Evolutionary conservation across 2,888 invertebrate species (phyloP).

Genomic region (Mesoligia furuncula): DNA sequence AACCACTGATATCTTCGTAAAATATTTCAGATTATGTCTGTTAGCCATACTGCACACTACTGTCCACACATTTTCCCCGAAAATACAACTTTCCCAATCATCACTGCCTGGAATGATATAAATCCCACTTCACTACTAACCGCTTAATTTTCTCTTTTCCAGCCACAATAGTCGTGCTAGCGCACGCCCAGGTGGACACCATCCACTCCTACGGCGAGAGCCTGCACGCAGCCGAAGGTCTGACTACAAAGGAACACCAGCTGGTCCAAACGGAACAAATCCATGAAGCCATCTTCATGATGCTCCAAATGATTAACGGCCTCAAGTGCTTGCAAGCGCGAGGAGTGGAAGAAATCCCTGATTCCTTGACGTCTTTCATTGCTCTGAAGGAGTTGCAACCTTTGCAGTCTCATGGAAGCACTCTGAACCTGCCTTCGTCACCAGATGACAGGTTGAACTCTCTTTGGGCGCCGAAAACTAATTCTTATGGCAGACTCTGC

Average conservation of each 20-base stretch:
- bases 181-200: conserved; percentile 94
- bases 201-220: conserved; percentile 92
- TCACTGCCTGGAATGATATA: too few species aligned
- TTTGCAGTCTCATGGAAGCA: conserved; percentile 73
- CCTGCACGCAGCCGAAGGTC: conserved; percentile 90
- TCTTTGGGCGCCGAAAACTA: conserved; percentile 87
- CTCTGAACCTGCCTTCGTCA: conserved; percentile 73
- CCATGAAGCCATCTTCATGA: conserved; percentile 94
- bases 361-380: conserved; percentile 93
- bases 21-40: not conserved
- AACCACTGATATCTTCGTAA: too few species aligned
- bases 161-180: conserved; percentile 95
- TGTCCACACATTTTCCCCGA: not conserved
- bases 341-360: conserved; percentile 94
- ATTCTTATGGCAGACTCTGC: conserved; percentile 92
- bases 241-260: conserved; percentile 83
- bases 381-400: conserved; percentile 91
- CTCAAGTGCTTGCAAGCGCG: conserved; percentile 95
- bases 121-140: not conserved
- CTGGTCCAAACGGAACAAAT: conserved; percentile 87
- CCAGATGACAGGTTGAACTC: conserved; percentile 86
- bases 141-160: conserved; percentile 68
- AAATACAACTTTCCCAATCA: not conserved
- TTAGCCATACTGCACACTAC: not conserved
- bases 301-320: conserved; percentile 95